Percentiles rank a stretch among this genome's conserved stretches.
phyloP scores from a whole-genome alignment of 1,140 invertebrate species.

The Neocloeon triangulifer region DNA sequence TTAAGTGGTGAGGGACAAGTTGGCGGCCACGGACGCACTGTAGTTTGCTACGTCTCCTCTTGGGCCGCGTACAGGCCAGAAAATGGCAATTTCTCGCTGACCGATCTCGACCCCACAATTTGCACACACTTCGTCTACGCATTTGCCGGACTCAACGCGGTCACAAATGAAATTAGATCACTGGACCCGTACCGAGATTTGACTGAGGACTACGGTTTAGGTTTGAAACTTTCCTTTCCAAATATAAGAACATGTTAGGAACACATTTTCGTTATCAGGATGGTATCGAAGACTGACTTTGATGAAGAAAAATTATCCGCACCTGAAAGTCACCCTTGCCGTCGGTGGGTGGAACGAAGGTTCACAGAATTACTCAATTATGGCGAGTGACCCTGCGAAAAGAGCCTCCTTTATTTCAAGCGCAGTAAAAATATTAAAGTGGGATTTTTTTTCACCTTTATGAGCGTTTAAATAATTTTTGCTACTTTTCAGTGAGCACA shows the following conservation, averaged over 20 bases:
- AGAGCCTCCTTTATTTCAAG: conserved; percentile 38
- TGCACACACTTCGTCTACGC: conserved; percentile 78
- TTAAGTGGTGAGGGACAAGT: no score
- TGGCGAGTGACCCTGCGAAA: conserved; percentile 30
- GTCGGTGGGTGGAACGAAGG: conserved; percentile 82
- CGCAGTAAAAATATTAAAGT: conserved; percentile 35
- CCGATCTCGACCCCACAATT: conserved; percentile 47
- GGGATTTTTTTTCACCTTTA: no score
- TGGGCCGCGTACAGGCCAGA: conserved; percentile 50
- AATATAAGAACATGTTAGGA: no score
- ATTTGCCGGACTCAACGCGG: conserved; percentile 54
- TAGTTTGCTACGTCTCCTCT: conserved; percentile 55
- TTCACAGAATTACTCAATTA: conserved; percentile 48
- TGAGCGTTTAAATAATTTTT: neutral
- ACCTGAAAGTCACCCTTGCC: conserved; percentile 51
- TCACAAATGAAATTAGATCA: conserved; percentile 33
- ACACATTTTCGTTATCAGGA: no score
- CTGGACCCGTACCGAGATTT: conserved; percentile 45
- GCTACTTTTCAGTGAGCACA: conserved; percentile 30
- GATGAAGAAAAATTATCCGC: conserved; percentile 40
- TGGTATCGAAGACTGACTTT: conserved; percentile 41
- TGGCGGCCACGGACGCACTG: conserved; percentile 28
- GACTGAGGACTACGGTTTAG: conserved; percentile 39
- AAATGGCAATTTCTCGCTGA: conserved; percentile 34
- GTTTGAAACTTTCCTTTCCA: conserved; percentile 10